Base-by-base conservation (phyloP, 2,888 invertebrate genomes). In the Ectropis crepuscularia region DNA sequence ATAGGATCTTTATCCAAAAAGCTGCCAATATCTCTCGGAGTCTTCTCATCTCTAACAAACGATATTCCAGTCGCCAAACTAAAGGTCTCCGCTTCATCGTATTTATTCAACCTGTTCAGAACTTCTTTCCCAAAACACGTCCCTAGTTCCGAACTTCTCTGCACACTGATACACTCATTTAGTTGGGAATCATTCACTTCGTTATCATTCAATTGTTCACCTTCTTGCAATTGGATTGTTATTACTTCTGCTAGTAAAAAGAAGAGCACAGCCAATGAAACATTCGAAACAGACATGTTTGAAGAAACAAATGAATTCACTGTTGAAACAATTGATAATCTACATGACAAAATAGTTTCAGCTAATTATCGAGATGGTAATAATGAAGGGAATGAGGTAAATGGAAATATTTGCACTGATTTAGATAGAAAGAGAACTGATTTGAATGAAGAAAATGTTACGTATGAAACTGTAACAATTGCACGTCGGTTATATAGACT, bases 41-140 rank as follows among this genome's bases (percentile, higher is more conserved):
- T 93, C 60, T 95, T 94, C 37, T 95, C 95, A 76, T 95, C 95
- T 75, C 95, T 94, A 0, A 94, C 94, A 69, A 96, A 93, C 10
- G 94, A 93, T 4, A 96, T 88, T 10, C 95, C 95, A 41, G 92
- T 93, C 0, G 95, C 94, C 61, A 96, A 88, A 73, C 95, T 95
- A 65, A 95, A 95, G 16, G 95, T 93, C 6, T 96, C 95, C 0
- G 93, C 87, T 74, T 94, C 95, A 67, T 96, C 95, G 69, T 95
- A 94, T 55, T 93, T 91, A 75, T 95, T 95, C 9, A 96, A 81
- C 68, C 94, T 94, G 72, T 92, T 94, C 16, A 96, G 80, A 6
- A 96, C 92, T n/a, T 96, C 95, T 38, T 95, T 94, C 0, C 96
- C 96, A 57, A 96, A 90, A 83, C 96, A 96, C 65, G 95, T 95